Evolutionary conservation across 92 coral and sea anemone species (phyloP).

Genomic region (Metridium senile): DNA sequence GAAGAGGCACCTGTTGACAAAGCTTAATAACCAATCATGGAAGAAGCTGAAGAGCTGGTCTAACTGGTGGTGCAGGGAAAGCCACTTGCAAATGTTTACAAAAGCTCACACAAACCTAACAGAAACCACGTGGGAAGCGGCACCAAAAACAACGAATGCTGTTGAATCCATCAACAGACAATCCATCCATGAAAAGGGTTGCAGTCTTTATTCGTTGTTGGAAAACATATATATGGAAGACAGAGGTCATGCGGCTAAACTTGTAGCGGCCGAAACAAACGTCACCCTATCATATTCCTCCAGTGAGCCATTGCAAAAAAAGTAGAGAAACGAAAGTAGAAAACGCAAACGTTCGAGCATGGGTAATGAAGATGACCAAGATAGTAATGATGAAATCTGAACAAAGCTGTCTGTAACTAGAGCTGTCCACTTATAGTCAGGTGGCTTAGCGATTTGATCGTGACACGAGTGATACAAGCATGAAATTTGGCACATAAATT

Average conservation of each 20-base stretch:
- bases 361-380: background rate
- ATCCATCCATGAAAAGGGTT: background rate
- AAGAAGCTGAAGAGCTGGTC: background rate
- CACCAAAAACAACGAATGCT: background rate
- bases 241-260: constrained; percentile 31
- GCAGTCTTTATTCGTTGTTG: background rate
- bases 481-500: too few species aligned
- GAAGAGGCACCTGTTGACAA: too few species aligned
- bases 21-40: background rate
- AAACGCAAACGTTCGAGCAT: constrained; percentile 11
- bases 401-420: too few species aligned
- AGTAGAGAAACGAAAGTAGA: constrained; percentile 2
- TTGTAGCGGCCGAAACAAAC: constrained; percentile 10
- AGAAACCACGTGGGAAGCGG: background rate
- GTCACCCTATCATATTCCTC: constrained; percentile 6
- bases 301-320: background rate
- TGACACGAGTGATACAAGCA: too few species aligned
- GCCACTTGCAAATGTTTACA: constrained; percentile 1
- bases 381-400: too few species aligned
- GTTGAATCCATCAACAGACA: too few species aligned
- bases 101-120: background rate
- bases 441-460: too few species aligned
- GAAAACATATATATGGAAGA: constrained; percentile 12
- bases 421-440: too few species aligned
- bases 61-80: constrained; percentile 1